Base-by-base conservation (phyloP, 2,113 vertebrate genomes). In the Oenanthe oenanthe region DNA sequence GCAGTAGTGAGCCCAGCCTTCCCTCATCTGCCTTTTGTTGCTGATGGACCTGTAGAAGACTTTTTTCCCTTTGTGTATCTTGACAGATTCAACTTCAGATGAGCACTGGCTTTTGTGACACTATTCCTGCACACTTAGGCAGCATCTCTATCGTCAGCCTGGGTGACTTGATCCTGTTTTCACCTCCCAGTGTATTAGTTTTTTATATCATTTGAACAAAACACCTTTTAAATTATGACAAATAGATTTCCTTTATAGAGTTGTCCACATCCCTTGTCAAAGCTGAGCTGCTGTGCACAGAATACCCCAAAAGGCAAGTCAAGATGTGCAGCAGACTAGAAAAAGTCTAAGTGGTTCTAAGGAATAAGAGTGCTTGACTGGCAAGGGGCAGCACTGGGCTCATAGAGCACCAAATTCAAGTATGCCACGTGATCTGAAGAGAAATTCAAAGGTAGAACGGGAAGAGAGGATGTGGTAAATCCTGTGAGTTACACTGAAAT, bases 91-190 rank as follows among this genome's bases (percentile, higher is more conserved):
- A 72, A 16, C 22, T 77, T 54, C 50, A 80, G 8, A n/a, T 29
- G 32, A 17, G 6, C 36, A 51, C 0, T 61, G 36, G 17, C 13
- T 84, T 85, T 92, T 40, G 45, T 51, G 36, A 77, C 18, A 51
- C 40, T 1, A 1, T 34, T 88, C 45, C 42, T 91, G 51, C 22
- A 78, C 18, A 25, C n/a, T 34, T 63, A 20, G 60, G 57, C 36
- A 70, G 13, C 3, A 3, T 42, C 54, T 67, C n/a, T 42, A 15
- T 63, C 0, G 0, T 58, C 31, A 21, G 61, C 17, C n/a, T 53
- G 63, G 16, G 21, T 40, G 25, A 70, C 36, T 6, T 3, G 8
- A 61, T 65, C 50, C 24, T 68, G 22, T 26, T 70, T 78, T 38
- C 51, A 54, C n/a, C 32, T 78, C 28, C 43, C 2, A 4, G 12